Conservation (phyloP, 2,888 invertebrate species). For the Dasypogon diadema region DNA sequence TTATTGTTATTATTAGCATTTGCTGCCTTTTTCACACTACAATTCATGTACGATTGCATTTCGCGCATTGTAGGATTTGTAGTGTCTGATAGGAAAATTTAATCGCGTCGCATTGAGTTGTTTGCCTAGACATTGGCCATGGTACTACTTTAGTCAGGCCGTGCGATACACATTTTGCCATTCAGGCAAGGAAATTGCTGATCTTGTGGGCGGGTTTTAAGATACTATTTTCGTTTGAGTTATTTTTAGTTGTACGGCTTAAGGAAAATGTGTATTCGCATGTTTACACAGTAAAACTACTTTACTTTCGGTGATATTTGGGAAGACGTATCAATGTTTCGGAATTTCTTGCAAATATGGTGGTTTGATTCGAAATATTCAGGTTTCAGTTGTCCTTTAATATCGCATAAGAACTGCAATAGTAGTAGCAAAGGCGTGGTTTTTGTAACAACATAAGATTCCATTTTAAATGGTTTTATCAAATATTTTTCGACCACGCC, state of each 20-base stretch:
- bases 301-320: no score
- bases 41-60: background rate
- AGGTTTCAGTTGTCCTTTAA: no score
- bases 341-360: no score
- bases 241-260: background rate
- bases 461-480: no score
- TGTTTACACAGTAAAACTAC: background rate
- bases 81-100: conserved; percentile 24
- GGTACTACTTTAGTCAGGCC: conserved; percentile 21
- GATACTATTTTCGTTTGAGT: background rate
- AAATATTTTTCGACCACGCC: no score
- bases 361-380: no score
- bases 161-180: conserved; percentile 6
- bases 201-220: conserved; percentile 25
- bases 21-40: conserved; percentile 31
- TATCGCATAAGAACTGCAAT: no score
- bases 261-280: background rate
- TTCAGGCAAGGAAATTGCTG: conserved; percentile 19
- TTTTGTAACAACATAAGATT: no score
- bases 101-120: conserved; percentile 17
- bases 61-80: background rate
- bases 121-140: conserved; percentile 52
- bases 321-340: no score
- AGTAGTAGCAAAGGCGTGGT: no score
- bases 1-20: conserved; percentile 50